phyloP scores from a whole-genome alignment of 2,113 vertebrate species.

The Camelus dromedarius region DNA sequence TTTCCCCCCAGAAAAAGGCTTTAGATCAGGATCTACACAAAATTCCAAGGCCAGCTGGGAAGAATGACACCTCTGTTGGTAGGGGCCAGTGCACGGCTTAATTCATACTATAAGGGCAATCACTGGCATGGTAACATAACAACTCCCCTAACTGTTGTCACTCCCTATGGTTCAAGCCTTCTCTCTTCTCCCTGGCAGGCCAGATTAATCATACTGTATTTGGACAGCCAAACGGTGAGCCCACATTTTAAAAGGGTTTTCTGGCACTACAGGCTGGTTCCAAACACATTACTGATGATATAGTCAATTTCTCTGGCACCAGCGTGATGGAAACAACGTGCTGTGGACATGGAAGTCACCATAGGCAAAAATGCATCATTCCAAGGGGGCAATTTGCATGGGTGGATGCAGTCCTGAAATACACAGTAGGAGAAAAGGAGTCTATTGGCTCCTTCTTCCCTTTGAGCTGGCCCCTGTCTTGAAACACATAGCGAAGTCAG shows the following conservation, averaged over 20 bases:
- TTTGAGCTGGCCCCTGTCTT: background rate
- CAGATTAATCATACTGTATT: slow-evolving; percentile 27
- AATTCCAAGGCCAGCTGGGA: background rate
- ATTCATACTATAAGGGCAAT: background rate
- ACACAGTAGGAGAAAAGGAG: background rate
- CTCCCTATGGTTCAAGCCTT: background rate
- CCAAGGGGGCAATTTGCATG: background rate
- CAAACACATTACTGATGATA: background rate
- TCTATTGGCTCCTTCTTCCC: background rate
- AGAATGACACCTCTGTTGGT: background rate
- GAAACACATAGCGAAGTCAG: background rate
- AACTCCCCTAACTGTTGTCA: slow-evolving; percentile 5
- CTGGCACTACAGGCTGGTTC: slow-evolving; percentile 17
- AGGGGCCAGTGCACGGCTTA: background rate
- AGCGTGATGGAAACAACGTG: background rate
- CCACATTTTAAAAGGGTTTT: background rate
- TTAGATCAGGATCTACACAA: background rate
- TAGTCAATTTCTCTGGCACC: slow-evolving; percentile 51
- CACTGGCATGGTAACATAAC: background rate
- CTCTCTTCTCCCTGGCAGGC: background rate
- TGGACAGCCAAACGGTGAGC: slow-evolving; percentile 49
- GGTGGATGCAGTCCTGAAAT: accelerated
- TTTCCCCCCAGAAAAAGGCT: slow-evolving; percentile 1
- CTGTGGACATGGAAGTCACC: slow-evolving; percentile 22
- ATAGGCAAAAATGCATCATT: background rate